Base-by-base conservation (phyloP, 2,888 invertebrate species). In the Eubasilissa splendida region DNA sequence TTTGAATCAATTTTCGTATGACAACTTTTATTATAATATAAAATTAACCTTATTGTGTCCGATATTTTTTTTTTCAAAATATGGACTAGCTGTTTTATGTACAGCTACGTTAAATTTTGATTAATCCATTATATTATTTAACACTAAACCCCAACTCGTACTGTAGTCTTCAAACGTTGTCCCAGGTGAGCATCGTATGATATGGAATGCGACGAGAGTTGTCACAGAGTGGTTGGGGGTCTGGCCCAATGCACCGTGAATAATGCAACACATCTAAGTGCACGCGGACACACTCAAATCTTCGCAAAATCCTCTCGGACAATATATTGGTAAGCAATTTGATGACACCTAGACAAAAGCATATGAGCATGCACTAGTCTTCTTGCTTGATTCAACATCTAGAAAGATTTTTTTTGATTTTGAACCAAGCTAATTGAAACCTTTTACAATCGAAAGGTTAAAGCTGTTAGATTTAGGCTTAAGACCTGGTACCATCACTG, bases 221-320 rank as follows among this genome's bases (percentile, higher is more conserved):
- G 54, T 12, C 54, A 71, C 71, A 71, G 56, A 71, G 71, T 42
- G 31, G 54, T 56, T 71, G 54, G 56, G 33, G 11, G 71, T 56
- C 56, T 71, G 71, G 56, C 65, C 66, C 68, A 77, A 77, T 77
- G 77, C 56, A 77, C 56, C 56, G 58, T 77, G 58, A 56, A 77
- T 77, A 58, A 77, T 77, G 77, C 77, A 77, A 54, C 56, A 53
- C 22, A n/a, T 42, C 22, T 66, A 77, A 77, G 77, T 77, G 77
- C 77, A 77, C n/a, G 50, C 22, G 56, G 77, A 77, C 77, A 77
- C 50, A 56, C 22, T 54, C 4, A 56, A 68, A 68, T 14, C 68
- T 68, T 50, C 12, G 4, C 50, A 52, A 68, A 68, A 42, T 50
- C 3, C 68, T 7, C 65, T 10, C 11, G 10, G 31, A 33, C 33